These are phyloP conservation scores for Callyntrura guangdongensis DNA, from an alignment of 2,888 invertebrate species.

Conservation along the genomic window DNA sequence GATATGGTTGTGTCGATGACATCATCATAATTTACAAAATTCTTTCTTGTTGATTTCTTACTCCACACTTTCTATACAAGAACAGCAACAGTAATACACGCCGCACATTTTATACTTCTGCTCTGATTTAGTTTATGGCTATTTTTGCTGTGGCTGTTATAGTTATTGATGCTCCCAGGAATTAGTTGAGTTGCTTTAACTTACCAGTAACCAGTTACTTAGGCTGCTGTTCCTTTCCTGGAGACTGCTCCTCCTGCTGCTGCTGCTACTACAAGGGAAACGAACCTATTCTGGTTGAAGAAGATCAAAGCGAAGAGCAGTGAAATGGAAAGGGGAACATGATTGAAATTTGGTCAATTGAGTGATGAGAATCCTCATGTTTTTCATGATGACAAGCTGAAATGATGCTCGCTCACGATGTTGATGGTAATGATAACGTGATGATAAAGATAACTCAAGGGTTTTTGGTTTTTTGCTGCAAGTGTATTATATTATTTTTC, in stretches of 20 bases:
- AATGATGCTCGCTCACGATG: slow-evolving; percentile 35
- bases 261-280: slow-evolving; percentile 59
- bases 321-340: slow-evolving; percentile 79
- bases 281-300: slow-evolving; percentile 77
- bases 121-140: slow-evolving; percentile 44
- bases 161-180: slow-evolving; percentile 38
- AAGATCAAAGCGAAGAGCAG: slow-evolving; percentile 80
- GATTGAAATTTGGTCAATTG: slow-evolving; percentile 81
- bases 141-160: slow-evolving; percentile 48
- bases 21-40: slow-evolving; percentile 5
- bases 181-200: slow-evolving; percentile 33
- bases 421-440: slow-evolving; percentile 60
- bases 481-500: slow-evolving; percentile 31
- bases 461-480: slow-evolving; percentile 52
- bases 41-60: slow-evolving; percentile 46
- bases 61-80: neutral
- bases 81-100: neutral
- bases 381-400: slow-evolving; percentile 30
- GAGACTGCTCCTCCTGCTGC: slow-evolving; percentile 19
- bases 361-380: slow-evolving; percentile 70
- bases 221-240: neutral
- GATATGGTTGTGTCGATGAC: slow-evolving; percentile 61
- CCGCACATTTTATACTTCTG: neutral
- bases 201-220: slow-evolving; percentile 11
- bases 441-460: slow-evolving; percentile 72